Percentiles rank a stretch among this genome's conserved stretches.
phyloP scores from a whole-genome alignment of 1,140 invertebrate species.

The Pararge aegeria region DNA sequence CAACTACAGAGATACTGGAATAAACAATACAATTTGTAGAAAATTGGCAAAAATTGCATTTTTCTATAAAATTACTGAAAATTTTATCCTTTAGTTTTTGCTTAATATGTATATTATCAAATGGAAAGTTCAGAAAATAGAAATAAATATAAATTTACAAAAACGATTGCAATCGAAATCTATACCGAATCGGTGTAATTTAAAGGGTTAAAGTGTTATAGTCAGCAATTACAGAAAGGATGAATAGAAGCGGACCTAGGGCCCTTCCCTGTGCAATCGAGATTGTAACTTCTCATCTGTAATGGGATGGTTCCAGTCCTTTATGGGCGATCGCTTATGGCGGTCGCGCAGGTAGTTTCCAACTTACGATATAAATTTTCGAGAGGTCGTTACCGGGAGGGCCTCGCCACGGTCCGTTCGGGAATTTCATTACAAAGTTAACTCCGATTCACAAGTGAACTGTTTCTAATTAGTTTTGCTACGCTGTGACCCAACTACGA shows the following conservation, averaged over 20 bases:
- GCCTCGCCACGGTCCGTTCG: neutral
- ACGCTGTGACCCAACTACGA: neutral
- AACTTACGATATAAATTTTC: slow-evolving; percentile 23
- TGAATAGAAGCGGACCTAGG: neutral
- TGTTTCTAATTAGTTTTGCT: slow-evolving; percentile 8
- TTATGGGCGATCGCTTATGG: slow-evolving; percentile 24
- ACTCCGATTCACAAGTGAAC: slow-evolving; percentile 6
- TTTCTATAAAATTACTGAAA: too few species aligned
- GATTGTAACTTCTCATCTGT: slow-evolving; percentile 20
- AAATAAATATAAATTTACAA: too few species aligned
- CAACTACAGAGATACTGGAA: too few species aligned
- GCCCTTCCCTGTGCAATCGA: slow-evolving; percentile 4
- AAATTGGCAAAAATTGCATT: too few species aligned
- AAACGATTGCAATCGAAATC: neutral
- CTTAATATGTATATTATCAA: too few species aligned
- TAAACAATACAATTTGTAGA: too few species aligned
- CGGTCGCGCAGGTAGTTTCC: slow-evolving; percentile 20
- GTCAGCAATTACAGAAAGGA: slow-evolving; percentile 10
- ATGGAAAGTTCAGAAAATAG: too few species aligned
- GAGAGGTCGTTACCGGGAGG: slow-evolving; percentile 3
- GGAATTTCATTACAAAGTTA: slow-evolving; percentile 9
- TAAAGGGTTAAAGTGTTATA: slow-evolving; percentile 1
- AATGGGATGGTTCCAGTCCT: slow-evolving; percentile 21
- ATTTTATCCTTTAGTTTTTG: too few species aligned
- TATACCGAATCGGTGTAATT: neutral